Evolutionary conservation across 2,888 invertebrate species (phyloP), one percentile per base, ranked within the genome.

Genomic region (Ganaspis brasiliensis): DNA sequence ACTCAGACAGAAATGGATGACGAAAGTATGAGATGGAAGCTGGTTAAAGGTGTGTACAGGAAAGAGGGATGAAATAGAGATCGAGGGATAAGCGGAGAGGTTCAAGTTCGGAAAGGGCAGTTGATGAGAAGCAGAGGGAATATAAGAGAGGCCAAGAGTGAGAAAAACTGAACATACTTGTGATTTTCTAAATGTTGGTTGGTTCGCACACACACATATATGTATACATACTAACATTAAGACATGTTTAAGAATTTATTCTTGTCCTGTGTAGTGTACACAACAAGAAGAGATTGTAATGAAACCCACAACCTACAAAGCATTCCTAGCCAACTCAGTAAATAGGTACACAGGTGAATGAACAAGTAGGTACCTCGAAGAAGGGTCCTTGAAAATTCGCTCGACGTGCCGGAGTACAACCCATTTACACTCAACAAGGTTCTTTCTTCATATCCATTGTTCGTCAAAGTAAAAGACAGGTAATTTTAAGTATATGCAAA

Each of bases 1-100:
- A 74, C 45, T 70, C 73, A 73, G 72, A 75, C 72, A 19, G 63
- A 24, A 72, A 77, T 72, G 52, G 35, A 73, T 45, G 70, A 59
- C 59, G 49, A 71, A 75, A 56, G 55, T 59, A 72, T 21, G 52
- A 63, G 72, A 67, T 37, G 16, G 45, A 37, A 59, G 59, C 26
- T 76, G 31, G 57, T 37, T 57, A 24, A 56, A 16, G 59, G 19
- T 12, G 26, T 24, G 52, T 57, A 52, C 19, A 72, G 35, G 14
- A 61, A 37, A 55, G 6, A 21, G 37, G 14, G 52, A 45, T 67
- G 63, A 21, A 57, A 37, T 19, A 4, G 19, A 9, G 21, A 16
- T 21, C 40, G 12, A 59, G 35, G 61, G 19, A 59, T 31, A 37
- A 19, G 37, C 31, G 61, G 45, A 26, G 73, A 49, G 59, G 57